A percentile compares a stretch with the other conserved stretches of the same genome.
phyloP scores from a whole-genome alignment of 2,888 invertebrate genomes.

The Osmoderma eremita region DNA sequence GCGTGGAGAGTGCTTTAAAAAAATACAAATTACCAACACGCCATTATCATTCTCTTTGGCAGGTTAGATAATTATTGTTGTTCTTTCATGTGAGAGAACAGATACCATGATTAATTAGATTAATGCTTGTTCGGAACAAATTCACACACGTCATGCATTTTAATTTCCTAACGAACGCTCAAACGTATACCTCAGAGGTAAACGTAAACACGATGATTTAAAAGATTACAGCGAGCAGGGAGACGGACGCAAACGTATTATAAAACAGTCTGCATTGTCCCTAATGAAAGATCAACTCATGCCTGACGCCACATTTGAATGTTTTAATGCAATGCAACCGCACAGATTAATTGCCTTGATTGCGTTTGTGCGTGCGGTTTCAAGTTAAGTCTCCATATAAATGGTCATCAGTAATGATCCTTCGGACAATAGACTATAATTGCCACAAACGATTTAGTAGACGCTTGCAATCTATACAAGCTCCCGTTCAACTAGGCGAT shows the following conservation, averaged over 20 bases:
- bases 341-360: slow-evolving; percentile 36
- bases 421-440: slow-evolving; percentile 27
- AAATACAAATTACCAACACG: too few species aligned
- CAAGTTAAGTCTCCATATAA: slow-evolving; percentile 7
- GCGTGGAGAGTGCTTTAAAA: neutral
- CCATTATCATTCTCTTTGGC: neutral
- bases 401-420: slow-evolving; percentile 26
- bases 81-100: neutral
- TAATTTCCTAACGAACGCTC: neutral
- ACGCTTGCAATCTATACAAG: neutral
- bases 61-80: neutral
- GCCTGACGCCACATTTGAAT: slow-evolving; percentile 9
- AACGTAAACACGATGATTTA: neutral
- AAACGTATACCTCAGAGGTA: neutral
- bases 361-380: slow-evolving; percentile 34
- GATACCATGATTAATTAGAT: neutral
- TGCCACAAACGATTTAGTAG: slow-evolving; percentile 23
- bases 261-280: slow-evolving; percentile 20
- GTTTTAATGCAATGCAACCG: slow-evolving; percentile 26
- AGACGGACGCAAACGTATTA: slow-evolving; percentile 4
- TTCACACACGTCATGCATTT: neutral
- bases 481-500: slow-evolving; percentile 5
- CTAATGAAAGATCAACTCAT: slow-evolving; percentile 19
- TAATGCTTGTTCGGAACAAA: neutral
- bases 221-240: slow-evolving; percentile 1